Evolutionary conservation across 37 sponge, comb jelly and placozoan genomes (phyloP), one percentile per base, ranked within the genome.

Genomic region (Tethya wilhelma): DNA sequence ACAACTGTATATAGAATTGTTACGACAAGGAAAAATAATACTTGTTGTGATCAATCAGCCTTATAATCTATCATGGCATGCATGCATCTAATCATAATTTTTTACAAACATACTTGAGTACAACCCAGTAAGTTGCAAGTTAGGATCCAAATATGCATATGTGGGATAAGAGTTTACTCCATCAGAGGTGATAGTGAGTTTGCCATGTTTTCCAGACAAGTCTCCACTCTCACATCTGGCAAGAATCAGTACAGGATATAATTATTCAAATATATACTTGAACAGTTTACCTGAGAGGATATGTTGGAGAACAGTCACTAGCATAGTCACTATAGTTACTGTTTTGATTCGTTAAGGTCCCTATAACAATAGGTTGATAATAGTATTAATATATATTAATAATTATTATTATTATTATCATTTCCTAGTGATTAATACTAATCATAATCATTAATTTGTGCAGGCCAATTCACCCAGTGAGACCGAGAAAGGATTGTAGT

Each of bases 161-260:
- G 84, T 78, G 23, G 84, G 64, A 9, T 67, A 41, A 37, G 44
- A n/a, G n/a, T n/a, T 49, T 0, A 6, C n/a, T 3, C 1, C 69
- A 8, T 70, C 44, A 42, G 84, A 43, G 23, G 36, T 38, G 2
- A 90, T 85, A 31, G 17, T 69, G 67, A 90, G 72, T 45, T 62
- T 33, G 14, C 86, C 82, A 75, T 85, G 86, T 46, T 90, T 90
- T 0, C 82, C 82, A 49, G 40, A 62, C 65, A 85, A 44, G 42
- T 90, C 91, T 40, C 91, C 91, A 84, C 77, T 77, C 53, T 85
- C 82, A 81, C 91, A 90, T 31, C 91, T 14, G 9, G 53, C 53
- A 49, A 58, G 4, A 34, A 7, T 28, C 38, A 36, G 34, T 12
- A 36, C 66, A 3, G 4, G 14, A 65, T 19, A 7, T 17, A 28